Evolutionary conservation across 2,797 vertebrate genomes (phyloP).

Genomic region (Fistularia tabacaria): DNA sequence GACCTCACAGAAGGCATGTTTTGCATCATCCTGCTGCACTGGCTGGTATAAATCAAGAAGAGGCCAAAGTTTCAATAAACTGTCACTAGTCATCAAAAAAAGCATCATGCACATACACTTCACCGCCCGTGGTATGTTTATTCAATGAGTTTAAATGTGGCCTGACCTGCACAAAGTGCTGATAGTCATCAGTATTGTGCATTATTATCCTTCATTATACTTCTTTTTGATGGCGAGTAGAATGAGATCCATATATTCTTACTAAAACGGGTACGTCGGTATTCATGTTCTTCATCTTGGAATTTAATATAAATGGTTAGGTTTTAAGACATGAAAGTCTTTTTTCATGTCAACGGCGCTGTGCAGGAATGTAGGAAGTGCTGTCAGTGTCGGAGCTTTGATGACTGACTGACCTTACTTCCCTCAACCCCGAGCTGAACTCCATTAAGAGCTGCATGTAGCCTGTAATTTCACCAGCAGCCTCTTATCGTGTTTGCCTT

Average conservation of each 20-base stretch:
- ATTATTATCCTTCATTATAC: not conserved
- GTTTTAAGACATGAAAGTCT: slow-evolving; percentile 28
- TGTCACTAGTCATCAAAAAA: slow-evolving; percentile 35
- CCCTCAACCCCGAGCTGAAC: slow-evolving; percentile 72
- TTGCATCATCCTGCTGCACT: slow-evolving; percentile 6
- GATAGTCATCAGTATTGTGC: slow-evolving; percentile 25
- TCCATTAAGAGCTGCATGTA: slow-evolving; percentile 65
- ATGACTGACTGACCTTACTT: slow-evolving; percentile 68
- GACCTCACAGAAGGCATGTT: slow-evolving; percentile 26
- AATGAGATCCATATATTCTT: too few relatives aligned
- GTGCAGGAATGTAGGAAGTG: slow-evolving; percentile 60
- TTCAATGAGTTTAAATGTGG: slow-evolving; percentile 34
- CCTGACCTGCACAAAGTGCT: slow-evolving; percentile 23
- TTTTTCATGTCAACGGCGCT: slow-evolving; percentile 43
- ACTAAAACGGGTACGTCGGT: not conserved
- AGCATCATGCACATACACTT: slow-evolving; percentile 28
- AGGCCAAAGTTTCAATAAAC: slow-evolving; percentile 25
- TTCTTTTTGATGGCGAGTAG: not conserved
- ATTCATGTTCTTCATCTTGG: not conserved
- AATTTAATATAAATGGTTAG: not conserved
- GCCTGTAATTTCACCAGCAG: slow-evolving; percentile 77
- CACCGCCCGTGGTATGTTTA: slow-evolving; percentile 25
- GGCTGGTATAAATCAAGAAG: slow-evolving; percentile 28
- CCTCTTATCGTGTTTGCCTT: slow-evolving; percentile 72
- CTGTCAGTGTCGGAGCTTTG: slow-evolving; percentile 31